Conservation (phyloP, 2,888 invertebrate species). For the Amiota communis region DNA sequence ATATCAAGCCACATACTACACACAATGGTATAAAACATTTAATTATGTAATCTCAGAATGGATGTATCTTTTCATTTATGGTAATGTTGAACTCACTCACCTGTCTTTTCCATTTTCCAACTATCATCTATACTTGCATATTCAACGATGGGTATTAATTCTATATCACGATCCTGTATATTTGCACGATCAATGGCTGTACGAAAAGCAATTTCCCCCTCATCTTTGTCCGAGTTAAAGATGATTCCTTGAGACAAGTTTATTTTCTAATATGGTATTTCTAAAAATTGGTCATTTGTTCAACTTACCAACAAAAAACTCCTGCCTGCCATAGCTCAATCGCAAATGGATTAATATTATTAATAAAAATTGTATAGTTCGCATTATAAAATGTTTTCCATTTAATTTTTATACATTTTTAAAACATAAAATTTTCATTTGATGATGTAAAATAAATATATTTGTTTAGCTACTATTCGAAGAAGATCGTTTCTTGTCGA, state of each 20-base stretch:
- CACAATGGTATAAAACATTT: no score
- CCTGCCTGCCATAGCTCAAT: conserved; percentile 47
- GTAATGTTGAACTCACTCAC: conserved; percentile 47
- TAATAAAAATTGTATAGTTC: conserved; percentile 35
- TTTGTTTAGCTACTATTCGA: not conserved
- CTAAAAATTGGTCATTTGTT: not conserved
- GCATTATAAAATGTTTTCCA: conserved; percentile 1
- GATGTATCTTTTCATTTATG: not conserved
- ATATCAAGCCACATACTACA: conserved; percentile 77
- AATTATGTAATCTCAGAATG: conserved; percentile 12
- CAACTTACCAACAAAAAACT: conserved; percentile 60
- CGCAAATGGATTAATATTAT: conserved; percentile 24
- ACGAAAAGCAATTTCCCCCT: conserved; percentile 77
- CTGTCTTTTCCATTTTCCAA: conserved; percentile 70
- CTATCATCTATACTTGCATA: conserved; percentile 69
- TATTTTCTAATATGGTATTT: not conserved
- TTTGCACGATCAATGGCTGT: conserved; percentile 75
- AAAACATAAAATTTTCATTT: no score
- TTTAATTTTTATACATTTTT: not conserved
- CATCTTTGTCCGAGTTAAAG: conserved; percentile 75
- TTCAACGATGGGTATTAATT: conserved; percentile 64
- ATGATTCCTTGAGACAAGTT: conserved; percentile 68
- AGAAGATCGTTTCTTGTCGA: conserved; percentile 35
- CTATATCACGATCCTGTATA: conserved; percentile 69
- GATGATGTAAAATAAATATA: conserved; percentile 59